Base-by-base conservation (phyloP, 2,888 invertebrate genomes). In the Panorpa germanica region DNA sequence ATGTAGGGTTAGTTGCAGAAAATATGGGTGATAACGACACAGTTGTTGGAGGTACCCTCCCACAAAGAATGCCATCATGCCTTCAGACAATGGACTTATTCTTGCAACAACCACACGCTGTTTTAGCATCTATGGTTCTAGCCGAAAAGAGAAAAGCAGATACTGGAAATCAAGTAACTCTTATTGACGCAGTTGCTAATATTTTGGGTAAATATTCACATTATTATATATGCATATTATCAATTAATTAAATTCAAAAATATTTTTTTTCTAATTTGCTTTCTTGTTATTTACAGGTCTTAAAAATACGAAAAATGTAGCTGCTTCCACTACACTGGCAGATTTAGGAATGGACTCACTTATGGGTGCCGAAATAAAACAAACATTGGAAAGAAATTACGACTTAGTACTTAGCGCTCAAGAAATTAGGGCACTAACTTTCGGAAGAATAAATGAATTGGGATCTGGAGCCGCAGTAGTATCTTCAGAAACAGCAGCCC, bases 311-410 rank as follows among this genome's bases (percentile, higher is more conserved):
- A 70, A 68, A 40, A 75, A 77, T 36, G 65, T 93, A 17, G 70
- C 82, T 36, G 63, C 70, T 23, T 65, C 67, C 16, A 69, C 80
- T 4, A 78, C 76, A 23, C 59, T 98, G 26, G 86, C 88, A 16
- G 96, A 98, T 53, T 66, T 98, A 22, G 96, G 96, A 36, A 85
- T 98, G 75, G 96, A 98, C 52, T 95, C 95, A 3, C 59, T 98
- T 40, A 96, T 96, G 96, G 93, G 93, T 25, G 91, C 96, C 2
- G 98, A 98, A 63, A 90, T 98, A 47, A 95, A 95, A 53, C 93
- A 93, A 57, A 83, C 85, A 1, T 58, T 95, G 31, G 93, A 93
- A 53, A 66, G 91, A 33, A 83, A 81, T 46, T 91, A 80, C 57
- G 93, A 96, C 53, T 57, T 95, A 34, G 74, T 83, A 13, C 61